These are phyloP conservation scores for Odontophorus gujanensis DNA, from an alignment of 2,113 vertebrate genomes.

Conservation along the genomic window DNA sequence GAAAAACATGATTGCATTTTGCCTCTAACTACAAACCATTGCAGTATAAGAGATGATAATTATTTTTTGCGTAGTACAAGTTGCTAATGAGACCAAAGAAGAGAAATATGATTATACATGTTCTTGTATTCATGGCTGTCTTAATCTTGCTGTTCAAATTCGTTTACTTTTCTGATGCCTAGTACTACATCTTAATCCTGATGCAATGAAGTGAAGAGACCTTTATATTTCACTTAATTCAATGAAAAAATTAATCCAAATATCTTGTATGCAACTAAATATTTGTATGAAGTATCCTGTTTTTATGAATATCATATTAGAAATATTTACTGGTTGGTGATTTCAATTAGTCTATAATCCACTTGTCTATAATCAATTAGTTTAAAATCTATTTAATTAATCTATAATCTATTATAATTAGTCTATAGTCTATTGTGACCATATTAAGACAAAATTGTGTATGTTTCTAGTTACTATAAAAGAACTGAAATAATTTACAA, in stretches of 20 bases:
- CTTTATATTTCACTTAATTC: neutral
- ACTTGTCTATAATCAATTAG: neutral
- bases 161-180: neutral
- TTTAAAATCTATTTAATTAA: conserved; percentile 11
- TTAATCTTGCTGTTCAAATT: neutral
- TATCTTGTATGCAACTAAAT: neutral
- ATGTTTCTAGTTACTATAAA: conserved; percentile 38
- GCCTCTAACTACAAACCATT: neutral
- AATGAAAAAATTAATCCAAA: conserved; percentile 26
- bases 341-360: conserved; percentile 23
- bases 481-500: conserved; percentile 30
- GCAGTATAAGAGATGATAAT: neutral
- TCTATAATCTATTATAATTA: too few species aligned
- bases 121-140: neutral
- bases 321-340: conserved; percentile 40
- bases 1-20: neutral
- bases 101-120: neutral
- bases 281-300: neutral
- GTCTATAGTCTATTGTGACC: too few species aligned
- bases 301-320: conserved; percentile 39
- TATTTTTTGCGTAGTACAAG: neutral
- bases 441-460: conserved; percentile 40
- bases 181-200: neutral
- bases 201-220: neutral
- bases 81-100: neutral